These are phyloP conservation scores for Oreochromis niloticus DNA, from an alignment of 2,113 vertebrate species.

Conservation along the genomic window DNA sequence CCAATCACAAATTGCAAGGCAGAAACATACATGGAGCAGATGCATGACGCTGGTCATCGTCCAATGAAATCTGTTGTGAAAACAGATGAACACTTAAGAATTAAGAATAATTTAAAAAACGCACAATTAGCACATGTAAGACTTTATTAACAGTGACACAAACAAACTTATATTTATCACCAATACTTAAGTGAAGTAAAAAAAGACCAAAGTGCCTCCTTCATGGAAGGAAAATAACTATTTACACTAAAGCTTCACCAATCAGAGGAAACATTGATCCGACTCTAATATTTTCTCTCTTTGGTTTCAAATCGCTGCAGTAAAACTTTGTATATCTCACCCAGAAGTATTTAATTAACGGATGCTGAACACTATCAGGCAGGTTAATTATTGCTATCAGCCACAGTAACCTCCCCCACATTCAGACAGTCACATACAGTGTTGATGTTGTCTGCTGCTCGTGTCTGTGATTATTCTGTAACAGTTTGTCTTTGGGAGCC, in stretches of 20 bases:
- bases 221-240: background rate
- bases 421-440: background rate
- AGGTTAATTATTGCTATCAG: background rate
- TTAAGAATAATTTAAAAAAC: background rate
- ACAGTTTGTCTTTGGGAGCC: accelerated
- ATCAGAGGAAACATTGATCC: accelerated
- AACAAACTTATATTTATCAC: background rate
- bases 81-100: background rate
- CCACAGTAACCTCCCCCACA: background rate
- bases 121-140: accelerated
- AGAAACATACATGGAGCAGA: background rate
- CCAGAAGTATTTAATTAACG: background rate
- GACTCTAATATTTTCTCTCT: background rate
- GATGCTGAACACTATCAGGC: background rate
- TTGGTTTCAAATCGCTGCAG: accelerated
- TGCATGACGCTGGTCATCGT: accelerated
- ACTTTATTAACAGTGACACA: background rate
- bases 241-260: background rate
- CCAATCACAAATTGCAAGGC: background rate
- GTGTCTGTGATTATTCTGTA: accelerated
- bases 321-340: accelerated
- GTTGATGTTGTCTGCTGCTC: accelerated
- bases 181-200: background rate
- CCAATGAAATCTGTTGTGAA: background rate
- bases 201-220: background rate